phyloP scores from a whole-genome alignment of 2,797 vertebrate species.

The Emys orbicularis region DNA sequence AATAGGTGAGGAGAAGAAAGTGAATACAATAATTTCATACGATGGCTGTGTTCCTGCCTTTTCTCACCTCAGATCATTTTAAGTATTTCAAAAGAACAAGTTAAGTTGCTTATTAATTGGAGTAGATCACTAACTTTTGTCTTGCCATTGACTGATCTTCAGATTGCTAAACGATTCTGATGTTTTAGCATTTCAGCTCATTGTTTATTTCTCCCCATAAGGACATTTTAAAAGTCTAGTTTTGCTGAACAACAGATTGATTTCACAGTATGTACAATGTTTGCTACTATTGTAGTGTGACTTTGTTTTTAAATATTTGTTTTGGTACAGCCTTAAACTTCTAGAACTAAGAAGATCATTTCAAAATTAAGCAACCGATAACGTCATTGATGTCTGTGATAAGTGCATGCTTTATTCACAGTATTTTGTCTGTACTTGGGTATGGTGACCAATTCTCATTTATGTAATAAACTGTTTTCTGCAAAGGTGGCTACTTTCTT shows the following conservation, averaged over 20 bases:
- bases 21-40: conserved; percentile 6
- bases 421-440: conserved; percentile 74
- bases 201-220: conserved; percentile 56
- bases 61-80: conserved; percentile 38
- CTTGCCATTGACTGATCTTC: conserved; percentile 44
- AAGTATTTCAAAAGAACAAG: conserved; percentile 5
- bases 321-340: conserved; percentile 71
- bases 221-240: conserved; percentile 69
- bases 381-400: conserved; percentile 62
- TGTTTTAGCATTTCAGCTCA: conserved; percentile 51
- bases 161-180: conserved; percentile 23
- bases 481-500: conserved; percentile 65
- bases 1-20: conserved; percentile 11
- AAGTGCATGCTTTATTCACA: conserved; percentile 72
- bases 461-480: conserved; percentile 79
- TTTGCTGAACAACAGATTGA: conserved; percentile 56
- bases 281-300: conserved; percentile 66
- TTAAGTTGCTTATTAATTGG: conserved; percentile 36
- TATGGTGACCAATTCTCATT: conserved; percentile 59
- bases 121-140: conserved; percentile 43
- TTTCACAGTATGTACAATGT: conserved; percentile 63
- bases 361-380: conserved; percentile 58
- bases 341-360: conserved; percentile 63
- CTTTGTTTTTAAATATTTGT: conserved; percentile 41
- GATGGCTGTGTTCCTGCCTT: conserved; percentile 27